Evolutionary conservation across 2,888 invertebrate genomes (phyloP).

Genomic region (Phanerotoma sp.): DNA sequence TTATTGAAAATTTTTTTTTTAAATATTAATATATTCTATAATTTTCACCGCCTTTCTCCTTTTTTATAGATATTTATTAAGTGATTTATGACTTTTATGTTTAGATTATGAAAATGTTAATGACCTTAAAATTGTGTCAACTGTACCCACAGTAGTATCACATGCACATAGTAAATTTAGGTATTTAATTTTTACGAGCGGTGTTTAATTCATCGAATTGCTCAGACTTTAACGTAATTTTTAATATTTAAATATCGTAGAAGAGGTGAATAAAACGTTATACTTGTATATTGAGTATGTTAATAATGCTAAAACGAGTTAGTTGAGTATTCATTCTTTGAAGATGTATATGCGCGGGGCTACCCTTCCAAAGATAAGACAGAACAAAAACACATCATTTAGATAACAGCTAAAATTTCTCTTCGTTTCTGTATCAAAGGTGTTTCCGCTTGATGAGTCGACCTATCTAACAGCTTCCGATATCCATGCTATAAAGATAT

Average conservation of each 20-base stretch:
- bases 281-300: neutral
- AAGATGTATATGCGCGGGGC: constrained; percentile 25
- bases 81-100: too few species aligned
- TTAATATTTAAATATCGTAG: neutral
- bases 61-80: too few species aligned
- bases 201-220: too few species aligned
- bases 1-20: neutral
- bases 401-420: constrained; percentile 43
- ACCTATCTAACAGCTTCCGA: constrained; percentile 20
- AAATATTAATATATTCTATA: too few species aligned
- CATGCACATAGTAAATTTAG: too few species aligned
- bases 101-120: too few species aligned
- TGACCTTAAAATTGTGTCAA: too few species aligned
- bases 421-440: constrained; percentile 31
- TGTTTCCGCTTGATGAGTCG: constrained; percentile 41
- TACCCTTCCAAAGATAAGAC: constrained; percentile 47
- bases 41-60: neutral
- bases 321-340: neutral
- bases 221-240: too few species aligned
- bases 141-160: too few species aligned
- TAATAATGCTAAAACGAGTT: neutral
- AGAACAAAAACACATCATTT: constrained; percentile 53
- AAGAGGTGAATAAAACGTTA: neutral
- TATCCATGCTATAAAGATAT: constrained; percentile 37
- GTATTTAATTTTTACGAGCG: too few species aligned